Base-by-base conservation (phyloP, 2,113 vertebrate species). In the Platanista minor region DNA sequence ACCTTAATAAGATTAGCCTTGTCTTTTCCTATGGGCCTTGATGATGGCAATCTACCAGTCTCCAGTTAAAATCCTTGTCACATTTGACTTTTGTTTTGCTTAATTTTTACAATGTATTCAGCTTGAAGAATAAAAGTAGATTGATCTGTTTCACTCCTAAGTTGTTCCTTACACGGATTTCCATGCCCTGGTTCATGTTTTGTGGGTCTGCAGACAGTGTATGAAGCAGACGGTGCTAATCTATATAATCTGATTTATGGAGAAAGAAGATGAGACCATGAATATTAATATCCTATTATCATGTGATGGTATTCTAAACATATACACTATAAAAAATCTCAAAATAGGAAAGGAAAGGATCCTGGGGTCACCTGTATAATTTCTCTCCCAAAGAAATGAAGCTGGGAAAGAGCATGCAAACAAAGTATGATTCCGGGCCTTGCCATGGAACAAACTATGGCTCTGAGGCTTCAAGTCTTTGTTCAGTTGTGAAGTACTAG, bases 201-300 rank as follows among this genome's bases (percentile, higher is more conserved):
- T 81, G 15, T 84, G 17, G 77, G 75, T 97, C 84, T 95, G 66
- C 31, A 78, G 54, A 57, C 77, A 36, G 33, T 57, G 77, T 80
- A 27, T 46, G 75, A 89, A 96, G 91, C 89, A 95, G 94, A 87
- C 2, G 2, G 80, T 39, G 49, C 74, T 97, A 87, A 97, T 96
- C 93, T 95, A 46, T 90, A 74, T 87, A 97, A 94, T 92, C 91
- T 96, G 72, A 85, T 97, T 98, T 93, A 81, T 64, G 27, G 62
- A 82, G 67, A 97, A 97, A 88, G 92, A 95, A 94, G 46, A 97
- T 84, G 87, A 96, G 96, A 82, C 27, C 87, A 96, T 97, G 96
- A 97, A 97, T 97, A 97, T 98, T 97, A 98, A 97, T 96, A 95
- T 90, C 87, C 57, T 87, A 94, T 97, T 97, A 97, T 80, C 74